Base-by-base conservation (phyloP, 2,888 invertebrate species). In the Myopa testacea region DNA sequence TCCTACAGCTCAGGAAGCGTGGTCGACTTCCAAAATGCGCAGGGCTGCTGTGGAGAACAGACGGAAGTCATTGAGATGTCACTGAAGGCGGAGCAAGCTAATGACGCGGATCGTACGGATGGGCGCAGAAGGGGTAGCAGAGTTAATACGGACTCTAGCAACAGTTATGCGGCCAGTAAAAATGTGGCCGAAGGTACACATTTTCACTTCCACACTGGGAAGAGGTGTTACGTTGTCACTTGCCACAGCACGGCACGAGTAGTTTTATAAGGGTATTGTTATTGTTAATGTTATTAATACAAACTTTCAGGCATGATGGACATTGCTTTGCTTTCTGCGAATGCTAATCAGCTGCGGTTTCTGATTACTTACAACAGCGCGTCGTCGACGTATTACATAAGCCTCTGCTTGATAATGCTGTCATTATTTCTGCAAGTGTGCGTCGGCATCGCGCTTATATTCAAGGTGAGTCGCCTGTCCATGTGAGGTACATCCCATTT, bases 311-410 rank as follows among this genome's bases (percentile, higher is more conserved):
- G 93, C 40, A 92, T 94, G 91, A 93, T 93, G 93, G 93, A 94
- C 83, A 92, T 94, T 60, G 93, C 93, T 0, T 86, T 94, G 60
- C 90, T 94, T 69, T 93, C 93, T 4, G 93, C 94, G 0, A 94
- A 94, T 86, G 93, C 93, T 0, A 93, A 93, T 86, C 94, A 94
- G 82, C 87, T 94, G 74, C 91, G 93, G 72, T 93, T 93, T 84
- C 87, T 93, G 55, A 89, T 93, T 68, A 92, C 91, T 80, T 92
- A 91, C 84, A 93, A 92, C 81, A 88, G 90, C 5, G 84, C 90
- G 50, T 91, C 92, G 75, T 89, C 91, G 16, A 93, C 92, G 3
- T 94, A 91, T 84, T 90, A 90, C 81, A 84, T 92, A 45, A 92
- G 91, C 84, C 84, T 94, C 12, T 85, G 87, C 3, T 87, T 94